Conservation (phyloP, 2,797 vertebrate species). For the Mico argentatus region DNA sequence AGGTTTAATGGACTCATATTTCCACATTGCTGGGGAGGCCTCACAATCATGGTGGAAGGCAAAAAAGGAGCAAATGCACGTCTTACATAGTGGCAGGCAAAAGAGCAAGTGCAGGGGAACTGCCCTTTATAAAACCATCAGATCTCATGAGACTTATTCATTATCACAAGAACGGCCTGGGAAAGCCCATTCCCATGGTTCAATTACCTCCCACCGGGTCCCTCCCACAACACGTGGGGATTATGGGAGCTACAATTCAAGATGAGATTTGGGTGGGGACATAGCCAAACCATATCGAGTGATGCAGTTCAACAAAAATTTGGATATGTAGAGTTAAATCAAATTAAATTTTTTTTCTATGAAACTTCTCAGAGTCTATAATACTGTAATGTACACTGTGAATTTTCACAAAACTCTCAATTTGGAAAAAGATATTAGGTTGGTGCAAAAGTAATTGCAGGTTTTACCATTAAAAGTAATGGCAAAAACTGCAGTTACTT, state of each 20-base stretch:
- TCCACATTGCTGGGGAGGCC: not conserved
- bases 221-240: not conserved
- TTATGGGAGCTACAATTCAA: not conserved
- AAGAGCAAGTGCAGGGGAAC: not conserved
- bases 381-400: not conserved
- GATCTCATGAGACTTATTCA: not conserved
- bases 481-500: not conserved
- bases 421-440: not conserved
- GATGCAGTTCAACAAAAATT: not conserved
- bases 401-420: not conserved
- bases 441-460: no score
- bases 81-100: not conserved
- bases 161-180: not conserved
- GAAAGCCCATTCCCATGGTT: not conserved
- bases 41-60: not conserved
- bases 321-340: not conserved
- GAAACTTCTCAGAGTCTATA: not conserved
- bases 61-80: not conserved
- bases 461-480: no score
- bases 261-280: not conserved
- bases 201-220: not conserved
- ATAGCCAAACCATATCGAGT: not conserved
- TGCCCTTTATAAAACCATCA: not conserved
- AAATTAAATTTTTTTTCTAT: not conserved
- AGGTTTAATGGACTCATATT: not conserved